Base-by-base conservation (phyloP, 2,113 vertebrate genomes). In the Lepus americanus region DNA sequence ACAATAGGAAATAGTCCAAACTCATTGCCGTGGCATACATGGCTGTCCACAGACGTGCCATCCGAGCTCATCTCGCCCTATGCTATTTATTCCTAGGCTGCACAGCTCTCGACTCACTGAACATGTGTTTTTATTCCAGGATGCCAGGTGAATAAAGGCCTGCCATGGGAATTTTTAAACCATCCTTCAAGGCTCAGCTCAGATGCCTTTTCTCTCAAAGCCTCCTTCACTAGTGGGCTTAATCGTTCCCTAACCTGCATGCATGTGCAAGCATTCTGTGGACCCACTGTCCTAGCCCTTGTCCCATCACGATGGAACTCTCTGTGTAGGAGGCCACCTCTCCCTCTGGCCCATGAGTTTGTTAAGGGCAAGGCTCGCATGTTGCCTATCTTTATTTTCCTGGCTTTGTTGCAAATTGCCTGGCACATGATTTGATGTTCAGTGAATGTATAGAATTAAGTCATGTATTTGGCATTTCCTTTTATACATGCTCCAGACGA, bases 1-100 rank as follows among this genome's bases (percentile, higher is more conserved):
- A 73, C 51, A 69, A 49, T 51, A 95, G 74, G 88, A 96, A 94
- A 61, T 36, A 74, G 33, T 92, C 49, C 90, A 89, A n/a, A 23
- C 39, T 87, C 86, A 19, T 76, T 77, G 89, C 76, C 39, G 92
- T 70, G 72, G 72, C 85, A 81, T 44, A 16, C 0, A 0, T 20
- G 49, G 53, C 27, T 20, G 64, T 90, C 73, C 1, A 7, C 55
- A 82, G 76, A 19, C 6, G 2, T 77, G 33, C 81, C 67, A 73
- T 81, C 80, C 44, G 6, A 51, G 87, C 84, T 89, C 61, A 9
- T 51, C 66, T 33, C 33, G 10, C 13, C 14, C 55, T 59, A 59
- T 59, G 81, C 92, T 49, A 14, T 51, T 67, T 84, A 29, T 92
- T 25, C 44, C 39, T 72, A 23, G 85, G 64, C 5, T 31, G 20